Conservation (phyloP, 2,888 invertebrate species). For the Melitaea athalia region DNA sequence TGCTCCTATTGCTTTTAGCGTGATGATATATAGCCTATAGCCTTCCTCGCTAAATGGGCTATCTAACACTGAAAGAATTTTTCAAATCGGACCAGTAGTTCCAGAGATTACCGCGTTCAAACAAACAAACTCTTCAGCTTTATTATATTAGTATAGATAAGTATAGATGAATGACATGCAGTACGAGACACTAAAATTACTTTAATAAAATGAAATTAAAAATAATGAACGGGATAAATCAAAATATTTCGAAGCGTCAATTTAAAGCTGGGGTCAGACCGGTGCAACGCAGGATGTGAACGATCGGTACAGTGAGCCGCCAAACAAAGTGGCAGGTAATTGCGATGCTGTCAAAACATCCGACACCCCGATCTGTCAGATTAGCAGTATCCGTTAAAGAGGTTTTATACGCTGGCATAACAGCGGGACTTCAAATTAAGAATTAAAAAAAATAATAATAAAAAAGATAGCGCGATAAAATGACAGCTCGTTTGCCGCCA, state of each 20-base stretch:
- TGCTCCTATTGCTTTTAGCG: too few relatives aligned
- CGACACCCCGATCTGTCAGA: constrained; percentile 44
- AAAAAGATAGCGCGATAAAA: constrained; percentile 44
- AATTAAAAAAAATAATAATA: constrained; percentile 50
- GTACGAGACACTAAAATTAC: not conserved
- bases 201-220: not conserved
- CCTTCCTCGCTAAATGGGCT: too few relatives aligned
- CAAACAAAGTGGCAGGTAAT: constrained; percentile 74
- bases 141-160: not conserved
- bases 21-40: too few relatives aligned
- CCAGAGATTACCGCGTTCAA: too few relatives aligned
- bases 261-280: constrained; percentile 26
- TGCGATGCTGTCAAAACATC: constrained; percentile 73
- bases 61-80: too few relatives aligned
- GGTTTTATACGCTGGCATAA: constrained; percentile 68
- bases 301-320: constrained; percentile 50
- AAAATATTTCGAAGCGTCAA: constrained; percentile 16
- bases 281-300: constrained; percentile 62
- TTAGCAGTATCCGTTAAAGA: constrained; percentile 44
- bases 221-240: not conserved
- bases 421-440: constrained; percentile 46
- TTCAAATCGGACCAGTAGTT: too few relatives aligned
- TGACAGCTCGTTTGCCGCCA: constrained; percentile 37
- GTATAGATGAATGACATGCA: not conserved
- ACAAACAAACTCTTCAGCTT: too few relatives aligned